A percentile compares a stretch with the other conserved stretches of the same genome.
These are phyloP conservation scores for Amblyopsis rosae DNA, from an alignment of 2,113 vertebrate species.

Conservation along the genomic window DNA sequence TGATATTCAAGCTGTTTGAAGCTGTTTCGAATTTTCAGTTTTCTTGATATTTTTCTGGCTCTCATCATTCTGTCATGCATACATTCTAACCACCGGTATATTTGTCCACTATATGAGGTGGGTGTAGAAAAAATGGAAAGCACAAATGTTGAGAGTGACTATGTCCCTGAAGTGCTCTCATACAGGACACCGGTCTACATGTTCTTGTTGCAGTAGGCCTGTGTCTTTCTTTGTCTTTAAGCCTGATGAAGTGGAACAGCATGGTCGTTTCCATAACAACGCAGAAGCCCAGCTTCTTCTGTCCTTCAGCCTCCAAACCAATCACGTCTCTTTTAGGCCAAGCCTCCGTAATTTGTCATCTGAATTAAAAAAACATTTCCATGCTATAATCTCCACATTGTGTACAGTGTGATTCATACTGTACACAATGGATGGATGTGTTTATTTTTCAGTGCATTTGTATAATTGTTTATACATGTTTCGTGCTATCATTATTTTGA, in stretches of 20 bases:
- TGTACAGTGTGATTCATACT: not conserved
- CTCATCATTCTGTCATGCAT: not conserved
- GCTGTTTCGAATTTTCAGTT: not conserved
- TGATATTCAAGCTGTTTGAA: too few species aligned
- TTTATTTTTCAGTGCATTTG: not conserved
- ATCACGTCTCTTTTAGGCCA: not conserved
- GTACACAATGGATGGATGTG: too few species aligned
- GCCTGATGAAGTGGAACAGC: slow-evolving; percentile 48
- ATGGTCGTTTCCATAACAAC: slow-evolving; percentile 71
- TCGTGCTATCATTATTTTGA: not conserved
- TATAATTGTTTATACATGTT: not conserved
- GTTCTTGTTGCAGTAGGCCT: slow-evolving; percentile 22
- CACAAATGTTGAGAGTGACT: slow-evolving; percentile 8
- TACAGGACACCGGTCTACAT: slow-evolving; percentile 32
- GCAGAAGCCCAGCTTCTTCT: slow-evolving; percentile 44
- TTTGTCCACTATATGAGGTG: not conserved
- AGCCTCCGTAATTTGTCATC: slow-evolving; percentile 20
- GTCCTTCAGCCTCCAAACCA: slow-evolving; percentile 34
- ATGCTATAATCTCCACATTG: too few species aligned
- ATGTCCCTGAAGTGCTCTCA: not conserved
- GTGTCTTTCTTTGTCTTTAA: slow-evolving; percentile 31
- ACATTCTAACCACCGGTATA: not conserved
- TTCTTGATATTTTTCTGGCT: not conserved
- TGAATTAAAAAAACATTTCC: too few species aligned
- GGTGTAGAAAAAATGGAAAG: slow-evolving; percentile 28